phyloP scores from a whole-genome alignment of 1,140 invertebrate genomes.

The Branchinecta lynchi region DNA sequence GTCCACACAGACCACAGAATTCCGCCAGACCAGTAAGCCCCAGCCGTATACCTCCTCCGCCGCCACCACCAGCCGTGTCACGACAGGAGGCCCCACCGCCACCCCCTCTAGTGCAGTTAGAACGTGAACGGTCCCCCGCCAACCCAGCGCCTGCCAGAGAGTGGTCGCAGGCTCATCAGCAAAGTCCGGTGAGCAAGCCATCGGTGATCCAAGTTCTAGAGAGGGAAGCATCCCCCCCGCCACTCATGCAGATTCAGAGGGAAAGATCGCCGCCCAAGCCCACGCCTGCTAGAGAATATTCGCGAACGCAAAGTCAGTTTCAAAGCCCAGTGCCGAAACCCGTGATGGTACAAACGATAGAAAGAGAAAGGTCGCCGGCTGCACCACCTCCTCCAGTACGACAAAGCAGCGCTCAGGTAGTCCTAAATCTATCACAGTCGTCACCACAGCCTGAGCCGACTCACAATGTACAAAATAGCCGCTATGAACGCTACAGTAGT shows the following conservation, averaged over 20 bases:
- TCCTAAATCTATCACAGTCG: not conserved
- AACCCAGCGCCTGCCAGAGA: conserved; percentile 14
- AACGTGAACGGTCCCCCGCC: conserved; percentile 16
- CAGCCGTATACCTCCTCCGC: conserved; percentile 14
- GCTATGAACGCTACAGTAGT: not conserved
- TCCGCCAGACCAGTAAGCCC: not conserved
- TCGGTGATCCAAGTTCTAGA: not conserved
- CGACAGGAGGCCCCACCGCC: conserved; percentile 8
- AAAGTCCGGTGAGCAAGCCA: not conserved
- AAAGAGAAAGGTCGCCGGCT: not conserved
- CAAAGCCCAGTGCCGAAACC: not conserved
- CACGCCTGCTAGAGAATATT: not conserved
- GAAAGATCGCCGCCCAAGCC: not conserved
- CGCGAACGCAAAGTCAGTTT: too few relatives aligned
- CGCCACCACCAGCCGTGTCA: conserved; percentile 12
- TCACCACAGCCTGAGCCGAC: not conserved
- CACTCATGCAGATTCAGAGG: not conserved
- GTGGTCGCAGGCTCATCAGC: not conserved
- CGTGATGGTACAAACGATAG: not conserved
- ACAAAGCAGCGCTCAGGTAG: not conserved
- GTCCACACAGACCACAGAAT: conserved; percentile 17
- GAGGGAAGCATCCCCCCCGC: conserved; percentile 8
- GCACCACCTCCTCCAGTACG: not conserved
- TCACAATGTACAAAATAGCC: not conserved
- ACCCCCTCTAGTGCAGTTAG: not conserved